These are phyloP conservation scores for Ichneumon xanthorius DNA, from an alignment of 2,888 invertebrate species.

Conservation along the genomic window DNA sequence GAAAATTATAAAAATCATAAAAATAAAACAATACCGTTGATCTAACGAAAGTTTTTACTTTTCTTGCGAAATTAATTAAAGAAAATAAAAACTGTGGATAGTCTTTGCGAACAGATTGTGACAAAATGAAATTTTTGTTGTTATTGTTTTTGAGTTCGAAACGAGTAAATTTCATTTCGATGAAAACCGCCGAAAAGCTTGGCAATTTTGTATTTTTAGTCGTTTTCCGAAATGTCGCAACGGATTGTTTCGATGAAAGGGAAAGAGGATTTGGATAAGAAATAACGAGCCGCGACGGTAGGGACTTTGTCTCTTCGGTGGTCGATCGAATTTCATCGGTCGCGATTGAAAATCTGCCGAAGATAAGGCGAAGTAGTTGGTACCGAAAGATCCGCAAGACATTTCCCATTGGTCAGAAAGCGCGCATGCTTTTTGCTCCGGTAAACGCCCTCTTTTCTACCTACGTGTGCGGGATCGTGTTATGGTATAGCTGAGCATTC, in stretches of 20 bases:
- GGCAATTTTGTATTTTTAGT: neutral
- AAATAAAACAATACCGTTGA: neutral
- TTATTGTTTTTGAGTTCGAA: neutral
- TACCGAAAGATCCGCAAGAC: conserved; percentile 1
- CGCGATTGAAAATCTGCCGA: conserved; percentile 10
- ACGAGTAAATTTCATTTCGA: neutral
- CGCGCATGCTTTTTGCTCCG: conserved; percentile 63
- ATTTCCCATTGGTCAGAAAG: conserved; percentile 55
- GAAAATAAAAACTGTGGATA: no score
- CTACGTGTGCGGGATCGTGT: conserved; percentile 34
- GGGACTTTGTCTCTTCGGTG: conserved; percentile 58
- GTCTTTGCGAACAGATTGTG: neutral
- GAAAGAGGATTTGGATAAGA: neutral
- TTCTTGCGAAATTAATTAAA: no score
- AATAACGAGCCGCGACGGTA: conserved; percentile 34
- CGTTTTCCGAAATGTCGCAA: neutral
- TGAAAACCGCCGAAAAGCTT: neutral
- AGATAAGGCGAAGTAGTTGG: conserved; percentile 4
- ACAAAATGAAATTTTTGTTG: neutral
- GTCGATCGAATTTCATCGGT: conserved; percentile 35
- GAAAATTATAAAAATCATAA: neutral
- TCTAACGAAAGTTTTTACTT: no score
- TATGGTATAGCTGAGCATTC: conserved; percentile 70
- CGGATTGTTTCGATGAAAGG: neutral
- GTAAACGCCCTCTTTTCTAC: conserved; percentile 60